Evolutionary conservation across 2,888 invertebrate species (phyloP).

Genomic region (Nomada ferruginata): DNA sequence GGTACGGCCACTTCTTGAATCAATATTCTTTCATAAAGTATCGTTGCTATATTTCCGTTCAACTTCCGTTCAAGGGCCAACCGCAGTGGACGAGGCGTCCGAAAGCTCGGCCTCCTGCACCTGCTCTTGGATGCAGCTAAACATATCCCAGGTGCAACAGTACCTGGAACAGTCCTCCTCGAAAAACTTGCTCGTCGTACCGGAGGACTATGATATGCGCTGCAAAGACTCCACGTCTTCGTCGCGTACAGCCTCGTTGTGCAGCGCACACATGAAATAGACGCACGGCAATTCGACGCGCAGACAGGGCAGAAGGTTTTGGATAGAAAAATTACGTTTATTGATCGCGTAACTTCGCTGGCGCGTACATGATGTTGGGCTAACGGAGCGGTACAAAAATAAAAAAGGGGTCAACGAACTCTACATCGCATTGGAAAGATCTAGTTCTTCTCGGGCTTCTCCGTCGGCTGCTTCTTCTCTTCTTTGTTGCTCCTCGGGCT

Average conservation of each 20-base stretch:
- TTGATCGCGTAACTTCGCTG: no score
- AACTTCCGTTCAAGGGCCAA: slow-evolving; percentile 3
- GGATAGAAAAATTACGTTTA: no score
- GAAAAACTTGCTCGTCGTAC: slow-evolving; percentile 25
- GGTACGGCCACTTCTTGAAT: background rate
- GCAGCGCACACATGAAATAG: no score
- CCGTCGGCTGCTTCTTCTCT: background rate
- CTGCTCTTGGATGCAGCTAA: slow-evolving; percentile 45
- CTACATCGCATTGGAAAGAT: background rate
- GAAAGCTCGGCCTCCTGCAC: slow-evolving; percentile 20
- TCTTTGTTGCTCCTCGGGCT: slow-evolving; percentile 19
- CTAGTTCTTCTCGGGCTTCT: background rate
- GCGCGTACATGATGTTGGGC: background rate
- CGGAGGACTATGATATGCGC: background rate
- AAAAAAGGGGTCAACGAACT: background rate
- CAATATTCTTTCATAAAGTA: background rate
- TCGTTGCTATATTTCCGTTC: background rate
- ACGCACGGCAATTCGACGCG: no score
- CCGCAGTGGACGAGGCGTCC: background rate
- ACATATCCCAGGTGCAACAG: slow-evolving; percentile 21
- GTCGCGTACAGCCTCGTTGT: no score
- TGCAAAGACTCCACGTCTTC: background rate
- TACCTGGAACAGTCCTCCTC: slow-evolving; percentile 33
- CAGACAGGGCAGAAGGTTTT: no score
- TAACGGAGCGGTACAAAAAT: slow-evolving; percentile 37